Conservation (phyloP, 2,113 vertebrate species). For the Lepidiolamprologus cunningtoni region DNA sequence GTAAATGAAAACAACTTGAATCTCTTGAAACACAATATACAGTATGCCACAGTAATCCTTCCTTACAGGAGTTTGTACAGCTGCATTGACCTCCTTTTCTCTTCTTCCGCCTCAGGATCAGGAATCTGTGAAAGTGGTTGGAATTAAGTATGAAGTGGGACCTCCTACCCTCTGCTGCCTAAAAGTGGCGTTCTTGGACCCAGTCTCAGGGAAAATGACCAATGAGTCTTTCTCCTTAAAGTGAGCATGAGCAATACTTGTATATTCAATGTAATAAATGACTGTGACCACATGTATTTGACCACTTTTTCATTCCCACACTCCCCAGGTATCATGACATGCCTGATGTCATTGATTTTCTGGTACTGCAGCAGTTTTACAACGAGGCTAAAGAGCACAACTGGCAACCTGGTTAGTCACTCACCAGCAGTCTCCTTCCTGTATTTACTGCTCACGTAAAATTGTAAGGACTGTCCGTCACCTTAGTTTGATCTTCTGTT, state of each 20-base stretch:
- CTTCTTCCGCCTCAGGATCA: slow-evolving; percentile 78
- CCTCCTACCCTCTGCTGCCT: slow-evolving; percentile 95
- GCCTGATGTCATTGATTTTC: slow-evolving; percentile 99
- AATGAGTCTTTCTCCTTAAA: slow-evolving; percentile 96
- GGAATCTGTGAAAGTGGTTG: slow-evolving; percentile 95
- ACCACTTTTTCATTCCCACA: not conserved
- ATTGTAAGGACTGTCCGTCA: not conserved
- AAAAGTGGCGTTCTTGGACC: slow-evolving; percentile 94
- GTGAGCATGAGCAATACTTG: slow-evolving; percentile 66
- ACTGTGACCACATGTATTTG: not conserved
- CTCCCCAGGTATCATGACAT: slow-evolving; percentile 90
- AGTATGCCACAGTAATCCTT: not conserved
- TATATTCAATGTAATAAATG: not conserved
- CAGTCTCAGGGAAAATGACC: slow-evolving; percentile 95
- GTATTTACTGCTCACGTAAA: not conserved
- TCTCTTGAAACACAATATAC: not conserved
- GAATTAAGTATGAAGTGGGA: slow-evolving; percentile 96
- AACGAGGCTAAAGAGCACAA: slow-evolving; percentile 96
- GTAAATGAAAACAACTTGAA: not conserved
- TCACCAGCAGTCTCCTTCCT: not conserved
- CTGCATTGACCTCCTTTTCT: not conserved
- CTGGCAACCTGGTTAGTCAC: slow-evolving; percentile 86
- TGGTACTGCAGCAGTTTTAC: slow-evolving; percentile 96
- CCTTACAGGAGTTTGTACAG: not conserved
- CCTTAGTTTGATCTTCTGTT: not conserved